These are phyloP conservation scores for Lycia hirtaria DNA, from an alignment of 2,888 invertebrate species.

Conservation along the genomic window DNA sequence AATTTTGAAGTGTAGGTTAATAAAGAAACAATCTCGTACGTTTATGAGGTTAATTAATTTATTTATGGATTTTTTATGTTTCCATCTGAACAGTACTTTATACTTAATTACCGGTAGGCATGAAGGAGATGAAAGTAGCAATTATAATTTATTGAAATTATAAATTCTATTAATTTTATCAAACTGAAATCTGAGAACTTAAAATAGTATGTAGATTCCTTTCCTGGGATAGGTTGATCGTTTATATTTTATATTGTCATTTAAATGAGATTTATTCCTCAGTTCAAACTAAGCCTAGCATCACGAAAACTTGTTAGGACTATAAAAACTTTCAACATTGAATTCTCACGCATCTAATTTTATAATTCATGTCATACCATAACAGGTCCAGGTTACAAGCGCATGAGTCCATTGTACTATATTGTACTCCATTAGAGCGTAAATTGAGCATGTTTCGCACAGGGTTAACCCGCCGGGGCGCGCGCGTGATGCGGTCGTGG, in stretches of 20 bases:
- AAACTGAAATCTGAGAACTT: conserved; percentile 10
- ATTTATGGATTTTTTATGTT: conserved; percentile 38
- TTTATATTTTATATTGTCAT: background rate
- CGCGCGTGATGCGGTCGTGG: conserved; percentile 33
- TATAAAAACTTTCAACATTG: too few species aligned
- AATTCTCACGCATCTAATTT: conserved; percentile 20
- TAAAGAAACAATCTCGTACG: conserved; percentile 35
- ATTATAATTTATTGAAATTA: conserved; percentile 19
- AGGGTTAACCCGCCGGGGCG: conserved; percentile 48
- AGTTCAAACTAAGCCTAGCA: too few species aligned
- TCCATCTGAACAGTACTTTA: conserved; percentile 30
- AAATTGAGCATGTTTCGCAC: conserved; percentile 50
- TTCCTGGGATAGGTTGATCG: background rate
- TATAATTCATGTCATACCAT: conserved; percentile 10
- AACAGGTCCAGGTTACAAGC: background rate
- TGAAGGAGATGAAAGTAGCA: conserved; percentile 25
- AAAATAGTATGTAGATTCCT: background rate
- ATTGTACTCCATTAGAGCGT: conserved; percentile 47
- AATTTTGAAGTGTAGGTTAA: conserved; percentile 33
- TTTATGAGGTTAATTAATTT: conserved; percentile 41
- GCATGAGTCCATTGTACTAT: conserved; percentile 9
- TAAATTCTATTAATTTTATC: conserved; percentile 15
- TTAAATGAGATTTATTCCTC: background rate
- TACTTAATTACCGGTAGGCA: conserved; percentile 35
- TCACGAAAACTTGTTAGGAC: too few species aligned